Base-by-base conservation (phyloP, 2,888 invertebrate species). In the Formica aserva region DNA sequence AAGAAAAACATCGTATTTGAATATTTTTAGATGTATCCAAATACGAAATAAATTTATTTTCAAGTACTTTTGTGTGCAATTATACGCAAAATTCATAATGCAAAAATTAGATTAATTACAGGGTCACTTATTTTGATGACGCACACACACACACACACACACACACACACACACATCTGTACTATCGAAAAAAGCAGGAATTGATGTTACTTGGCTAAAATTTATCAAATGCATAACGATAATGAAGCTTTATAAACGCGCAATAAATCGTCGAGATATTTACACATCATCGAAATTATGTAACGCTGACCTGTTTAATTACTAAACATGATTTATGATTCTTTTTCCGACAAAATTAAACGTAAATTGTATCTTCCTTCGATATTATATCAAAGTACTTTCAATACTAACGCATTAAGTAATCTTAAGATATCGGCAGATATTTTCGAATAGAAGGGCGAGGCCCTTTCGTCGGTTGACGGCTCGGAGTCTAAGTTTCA, bases 401-500 rank as follows among this genome's bases (percentile, higher is more conserved):
- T 29, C 11, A 15, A 13, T 38, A 45, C 3, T 26, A 75, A 38
- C n/a, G 15, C 13, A 13, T 41, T 26, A 26, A 9, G 13, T 18
- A 22, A 55, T 55, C n/a, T 55, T 32, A 41, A 45, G 26, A 35
- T 57, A 71, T 29, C 3, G 22, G 1, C 35, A 22, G 35, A n/a
- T 60, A 72, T 45, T 60, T 72, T 35, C 3, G 32, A 55, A 72
- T 35, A 18, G 11, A 60, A 72, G 60, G 13, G 45, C 8, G 13
- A 18, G 26, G 5, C 9, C 13, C 18, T 26, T 32, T 29, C 15
- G 26, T 66, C 45, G 18, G 3, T 13, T 18, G 22, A 57, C 26
- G 57, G 48, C 15, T 5, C 60, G 72, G 60, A 32, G 55, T 29
- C 13, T 26, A 80, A 72, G 60, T 80, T 71, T 72, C 60, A 80